Percentiles rank a stretch among this genome's conserved stretches.
phyloP scores from a whole-genome alignment of 2,113 vertebrate genomes.

The Mola mola region DNA sequence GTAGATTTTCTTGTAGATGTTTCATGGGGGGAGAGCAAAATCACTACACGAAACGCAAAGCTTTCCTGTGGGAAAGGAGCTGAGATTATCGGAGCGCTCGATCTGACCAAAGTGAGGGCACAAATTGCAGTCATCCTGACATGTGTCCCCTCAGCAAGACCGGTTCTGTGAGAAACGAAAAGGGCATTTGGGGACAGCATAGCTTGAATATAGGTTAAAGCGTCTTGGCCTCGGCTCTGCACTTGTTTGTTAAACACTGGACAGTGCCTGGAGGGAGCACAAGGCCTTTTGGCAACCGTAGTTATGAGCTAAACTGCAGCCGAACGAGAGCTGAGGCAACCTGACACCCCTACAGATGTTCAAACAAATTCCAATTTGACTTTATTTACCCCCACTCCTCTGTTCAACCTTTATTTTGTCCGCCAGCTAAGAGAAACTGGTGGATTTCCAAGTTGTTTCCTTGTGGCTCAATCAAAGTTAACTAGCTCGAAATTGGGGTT shows the following conservation, averaged over 20 bases:
- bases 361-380: conserved; percentile 74
- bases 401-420: conserved; percentile 45
- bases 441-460: conserved; percentile 38
- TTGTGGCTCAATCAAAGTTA: conserved; percentile 47
- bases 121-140: conserved; percentile 41
- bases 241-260: conserved; percentile 56
- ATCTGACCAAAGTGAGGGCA: conserved; percentile 46
- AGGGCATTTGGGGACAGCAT: conserved; percentile 55
- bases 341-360: conserved; percentile 80
- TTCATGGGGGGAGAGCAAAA: conserved; percentile 34
- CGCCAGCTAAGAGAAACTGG: conserved; percentile 25
- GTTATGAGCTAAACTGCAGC: conserved; percentile 79
- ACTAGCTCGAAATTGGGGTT: conserved; percentile 41
- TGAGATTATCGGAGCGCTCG: conserved; percentile 30
- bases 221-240: conserved; percentile 67
- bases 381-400: conserved; percentile 65
- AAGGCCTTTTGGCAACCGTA: conserved; percentile 60
- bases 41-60: neutral
- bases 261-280: conserved; percentile 51
- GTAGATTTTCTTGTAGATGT: conserved; percentile 35
- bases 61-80: conserved; percentile 51
- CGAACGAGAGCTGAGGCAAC: conserved; percentile 71
- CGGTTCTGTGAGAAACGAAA: conserved; percentile 28
- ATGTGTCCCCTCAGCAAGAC: conserved; percentile 5
- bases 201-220: conserved; percentile 44